phyloP scores from a whole-genome alignment of 2,888 invertebrate species.

The Platycnemis pennipes region DNA sequence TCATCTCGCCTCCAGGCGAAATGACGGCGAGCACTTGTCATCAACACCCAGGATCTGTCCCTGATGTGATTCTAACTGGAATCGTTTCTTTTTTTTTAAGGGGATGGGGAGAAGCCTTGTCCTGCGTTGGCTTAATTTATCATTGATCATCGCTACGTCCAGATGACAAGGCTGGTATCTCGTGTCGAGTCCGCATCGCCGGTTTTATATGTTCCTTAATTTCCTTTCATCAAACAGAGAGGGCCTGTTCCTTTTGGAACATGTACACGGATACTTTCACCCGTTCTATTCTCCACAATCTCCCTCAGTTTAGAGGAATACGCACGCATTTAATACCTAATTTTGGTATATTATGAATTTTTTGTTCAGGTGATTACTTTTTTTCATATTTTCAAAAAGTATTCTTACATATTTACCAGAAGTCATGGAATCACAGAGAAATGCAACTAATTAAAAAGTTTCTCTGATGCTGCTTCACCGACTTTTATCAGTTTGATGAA shows the following conservation, averaged over 20 bases:
- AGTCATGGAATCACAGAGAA: too few species aligned
- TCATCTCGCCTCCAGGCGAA: neutral
- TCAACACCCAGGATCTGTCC: slow-evolving; percentile 41
- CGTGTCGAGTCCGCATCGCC: neutral
- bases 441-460: too few species aligned
- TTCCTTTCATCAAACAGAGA: neutral
- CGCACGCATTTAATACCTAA: too few species aligned
- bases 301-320: too few species aligned
- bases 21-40: slow-evolving; percentile 56
- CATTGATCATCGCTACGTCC: slow-evolving; percentile 54
- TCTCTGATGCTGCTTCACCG: too few species aligned
- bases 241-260: neutral
- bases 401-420: too few species aligned
- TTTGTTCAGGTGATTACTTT: too few species aligned
- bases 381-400: too few species aligned
- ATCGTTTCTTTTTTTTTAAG: neutral
- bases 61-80: slow-evolving; percentile 52
- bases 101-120: too few species aligned
- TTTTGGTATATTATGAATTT: too few species aligned
- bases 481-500: too few species aligned
- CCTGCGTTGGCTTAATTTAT: slow-evolving; percentile 51
- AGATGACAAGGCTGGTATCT: slow-evolving; percentile 3
- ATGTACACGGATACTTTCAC: neutral
- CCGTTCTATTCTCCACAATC: neutral
- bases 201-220: neutral